These are phyloP conservation scores for Leiothrix lutea DNA, from an alignment of 2,113 vertebrate genomes.

Conservation along the genomic window DNA sequence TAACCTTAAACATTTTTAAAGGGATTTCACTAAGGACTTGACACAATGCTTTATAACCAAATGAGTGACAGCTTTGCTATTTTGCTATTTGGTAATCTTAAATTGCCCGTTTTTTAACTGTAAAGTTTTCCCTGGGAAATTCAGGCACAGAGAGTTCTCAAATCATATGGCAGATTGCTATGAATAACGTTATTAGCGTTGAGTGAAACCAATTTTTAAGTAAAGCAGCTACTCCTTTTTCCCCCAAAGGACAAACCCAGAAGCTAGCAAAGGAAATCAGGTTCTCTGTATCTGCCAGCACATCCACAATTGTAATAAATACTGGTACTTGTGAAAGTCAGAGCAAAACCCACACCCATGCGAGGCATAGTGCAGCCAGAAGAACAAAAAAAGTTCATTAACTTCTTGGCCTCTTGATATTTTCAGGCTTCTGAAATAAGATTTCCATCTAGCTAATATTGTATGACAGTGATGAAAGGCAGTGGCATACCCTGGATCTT, in stretches of 20 bases:
- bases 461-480: neutral
- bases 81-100: neutral
- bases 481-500: neutral
- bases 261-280: neutral
- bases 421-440: neutral
- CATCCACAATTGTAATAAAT: neutral
- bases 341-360: neutral
- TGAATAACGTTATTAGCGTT: slow-evolving; percentile 1
- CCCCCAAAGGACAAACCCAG: slow-evolving; percentile 13
- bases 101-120: neutral
- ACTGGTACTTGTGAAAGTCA: neutral
- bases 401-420: neutral
- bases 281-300: neutral
- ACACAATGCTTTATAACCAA: neutral
- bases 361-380: neutral
- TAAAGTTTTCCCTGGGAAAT: neutral
- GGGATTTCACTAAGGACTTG: neutral
- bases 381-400: slow-evolving; percentile 13
- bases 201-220: neutral
- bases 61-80: neutral
- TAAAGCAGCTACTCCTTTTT: slow-evolving; percentile 38
- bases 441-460: neutral
- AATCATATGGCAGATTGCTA: neutral
- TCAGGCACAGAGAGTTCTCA: neutral
- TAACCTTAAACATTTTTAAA: neutral